A percentile compares a stretch with the other conserved stretches of the same genome.
phyloP scores from a whole-genome alignment of 2,113 vertebrate species.

The Turnix velox region DNA sequence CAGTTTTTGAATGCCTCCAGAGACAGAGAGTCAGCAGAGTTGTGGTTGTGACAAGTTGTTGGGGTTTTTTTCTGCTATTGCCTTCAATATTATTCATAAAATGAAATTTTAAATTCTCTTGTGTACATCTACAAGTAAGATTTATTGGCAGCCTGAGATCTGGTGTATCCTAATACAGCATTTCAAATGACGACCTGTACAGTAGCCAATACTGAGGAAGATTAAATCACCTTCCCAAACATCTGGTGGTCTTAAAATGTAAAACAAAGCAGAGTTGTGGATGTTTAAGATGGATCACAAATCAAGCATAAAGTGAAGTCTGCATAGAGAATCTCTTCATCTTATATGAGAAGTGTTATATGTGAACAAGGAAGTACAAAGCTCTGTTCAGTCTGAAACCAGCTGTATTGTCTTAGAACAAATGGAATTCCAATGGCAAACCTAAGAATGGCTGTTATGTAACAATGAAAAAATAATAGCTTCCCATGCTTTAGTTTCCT shows the following conservation, averaged over 20 bases:
- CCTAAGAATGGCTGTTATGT: neutral
- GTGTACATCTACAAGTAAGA: neutral
- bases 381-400: neutral
- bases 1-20: too few relatives aligned
- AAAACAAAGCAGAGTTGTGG: neutral
- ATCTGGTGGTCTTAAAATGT: neutral
- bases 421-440: rapidly evolving
- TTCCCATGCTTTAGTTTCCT: rapidly evolving
- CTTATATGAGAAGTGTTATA: neutral
- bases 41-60: neutral
- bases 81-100: neutral
- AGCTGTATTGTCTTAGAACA: neutral
- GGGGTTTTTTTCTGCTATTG: neutral
- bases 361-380: neutral
- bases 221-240: neutral
- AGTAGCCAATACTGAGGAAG: rapidly evolving
- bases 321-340: neutral
- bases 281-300: neutral
- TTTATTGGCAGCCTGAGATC: neutral
- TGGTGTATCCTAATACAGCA: neutral
- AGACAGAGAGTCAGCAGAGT: neutral
- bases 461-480: neutral
- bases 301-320: neutral
- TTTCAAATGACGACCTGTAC: neutral
- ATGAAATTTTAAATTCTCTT: neutral